Percentiles rank a stretch among this genome's conserved stretches.
These are phyloP conservation scores for Parnassius smintheus DNA, from an alignment of 2,888 invertebrate genomes.

Conservation along the genomic window DNA sequence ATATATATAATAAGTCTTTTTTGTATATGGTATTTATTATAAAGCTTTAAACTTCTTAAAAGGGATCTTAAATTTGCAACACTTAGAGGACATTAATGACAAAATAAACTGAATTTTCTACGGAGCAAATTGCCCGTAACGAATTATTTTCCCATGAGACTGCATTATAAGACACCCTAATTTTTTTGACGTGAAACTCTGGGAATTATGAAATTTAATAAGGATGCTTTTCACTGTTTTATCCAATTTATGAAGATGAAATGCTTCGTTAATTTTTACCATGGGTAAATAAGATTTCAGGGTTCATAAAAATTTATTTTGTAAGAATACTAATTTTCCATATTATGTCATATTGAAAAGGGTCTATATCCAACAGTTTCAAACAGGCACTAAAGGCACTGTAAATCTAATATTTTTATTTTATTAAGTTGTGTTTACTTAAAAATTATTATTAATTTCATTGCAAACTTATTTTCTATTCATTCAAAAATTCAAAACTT, in stretches of 20 bases:
- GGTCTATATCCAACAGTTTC: too few relatives aligned
- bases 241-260: conserved; percentile 69
- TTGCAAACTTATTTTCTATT: too few relatives aligned
- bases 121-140: conserved; percentile 46
- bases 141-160: conserved; percentile 64
- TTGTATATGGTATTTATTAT: too few relatives aligned
- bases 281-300: conserved; percentile 22
- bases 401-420: too few relatives aligned
- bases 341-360: too few relatives aligned
- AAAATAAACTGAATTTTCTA: conserved; percentile 53
- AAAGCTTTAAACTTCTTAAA: not conserved
- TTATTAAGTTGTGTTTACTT: too few relatives aligned
- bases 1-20: too few relatives aligned
- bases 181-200: conserved; percentile 30
- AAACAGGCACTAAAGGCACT: too few relatives aligned
- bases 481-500: too few relatives aligned
- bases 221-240: conserved; percentile 71
- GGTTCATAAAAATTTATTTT: conserved; percentile 4
- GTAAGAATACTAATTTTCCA: conserved; percentile 1
- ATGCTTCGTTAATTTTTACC: conserved; percentile 61
- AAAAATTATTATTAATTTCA: too few relatives aligned
- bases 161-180: conserved; percentile 24
- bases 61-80: not conserved
- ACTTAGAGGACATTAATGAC: conserved; percentile 35
- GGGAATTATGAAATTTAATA: conserved; percentile 61